Evolutionary conservation across 2,113 vertebrate genomes (phyloP).

Genomic region (Sisor rabdophorus): DNA sequence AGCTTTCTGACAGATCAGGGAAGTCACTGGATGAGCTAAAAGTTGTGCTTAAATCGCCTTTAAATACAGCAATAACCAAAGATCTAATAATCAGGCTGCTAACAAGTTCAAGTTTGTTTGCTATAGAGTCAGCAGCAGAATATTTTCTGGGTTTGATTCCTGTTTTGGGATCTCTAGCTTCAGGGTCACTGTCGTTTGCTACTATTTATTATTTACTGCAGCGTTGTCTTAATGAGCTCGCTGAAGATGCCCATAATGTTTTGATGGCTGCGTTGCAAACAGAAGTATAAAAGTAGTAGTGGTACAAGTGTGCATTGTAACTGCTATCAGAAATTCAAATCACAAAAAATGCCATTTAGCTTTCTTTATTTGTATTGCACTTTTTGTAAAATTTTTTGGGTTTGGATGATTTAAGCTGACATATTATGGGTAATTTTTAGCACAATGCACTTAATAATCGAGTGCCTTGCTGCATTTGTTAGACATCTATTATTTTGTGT

Average conservation of each 20-base stretch:
- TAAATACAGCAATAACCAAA: conserved; percentile 51
- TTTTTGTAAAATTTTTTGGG: background rate
- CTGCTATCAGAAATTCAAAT: background rate
- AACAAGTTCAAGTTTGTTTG: conserved; percentile 36
- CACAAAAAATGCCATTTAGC: background rate
- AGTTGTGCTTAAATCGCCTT: conserved; percentile 53
- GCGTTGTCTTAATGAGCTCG: conserved; percentile 59
- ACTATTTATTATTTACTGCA: conserved; percentile 59
- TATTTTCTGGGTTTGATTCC: conserved; percentile 56
- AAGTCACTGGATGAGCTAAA: conserved; percentile 63
- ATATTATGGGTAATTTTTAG: background rate
- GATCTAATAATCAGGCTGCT: conserved; percentile 58
- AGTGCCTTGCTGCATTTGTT: background rate
- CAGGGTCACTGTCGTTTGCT: conserved; percentile 59
- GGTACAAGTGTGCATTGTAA: too few species aligned
- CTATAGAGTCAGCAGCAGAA: conserved; percentile 47
- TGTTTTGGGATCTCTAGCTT: conserved; percentile 57
- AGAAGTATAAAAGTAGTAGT: conserved; percentile 14
- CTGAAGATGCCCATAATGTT: conserved; percentile 59
- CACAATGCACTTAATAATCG: background rate
- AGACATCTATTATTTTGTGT: background rate
- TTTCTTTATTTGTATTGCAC: background rate
- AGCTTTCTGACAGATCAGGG: conserved; percentile 58
- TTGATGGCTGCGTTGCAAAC: conserved; percentile 61
- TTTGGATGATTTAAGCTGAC: background rate